Evolutionary conservation across 2,797 vertebrate genomes (phyloP).

Genomic region (Cuniculus paca): DNA sequence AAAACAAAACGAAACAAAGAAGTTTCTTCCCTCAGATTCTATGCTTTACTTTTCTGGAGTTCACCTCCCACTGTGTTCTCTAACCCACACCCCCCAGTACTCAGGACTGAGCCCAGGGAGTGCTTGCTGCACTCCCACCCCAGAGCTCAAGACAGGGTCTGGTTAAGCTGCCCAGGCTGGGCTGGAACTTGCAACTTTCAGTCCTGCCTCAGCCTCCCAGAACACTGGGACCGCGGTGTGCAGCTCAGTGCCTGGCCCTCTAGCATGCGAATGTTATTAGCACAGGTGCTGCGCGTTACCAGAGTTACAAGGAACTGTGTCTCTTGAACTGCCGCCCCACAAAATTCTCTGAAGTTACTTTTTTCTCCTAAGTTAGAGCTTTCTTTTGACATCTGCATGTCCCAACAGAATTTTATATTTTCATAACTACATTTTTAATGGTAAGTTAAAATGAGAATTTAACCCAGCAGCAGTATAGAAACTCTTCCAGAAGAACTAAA

Average conservation of each 20-base stretch:
- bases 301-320: not conserved
- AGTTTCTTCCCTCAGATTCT: not conserved
- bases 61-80: not conserved
- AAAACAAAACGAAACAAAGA: not conserved
- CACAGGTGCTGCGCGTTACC: not conserved
- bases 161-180: not conserved
- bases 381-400: constrained; percentile 48
- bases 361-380: constrained; percentile 51
- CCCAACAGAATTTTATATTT: not conserved
- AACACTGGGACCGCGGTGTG: not conserved
- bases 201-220: not conserved
- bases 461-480: not conserved
- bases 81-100: not conserved
- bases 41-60: not conserved
- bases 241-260: not conserved
- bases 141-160: not conserved
- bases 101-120: not conserved
- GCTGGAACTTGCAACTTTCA: not conserved
- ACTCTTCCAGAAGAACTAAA: constrained; percentile 49
- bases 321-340: not conserved
- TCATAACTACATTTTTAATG: constrained; percentile 29
- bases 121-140: not conserved
- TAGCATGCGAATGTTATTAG: not conserved
- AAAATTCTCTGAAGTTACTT: constrained; percentile 45
- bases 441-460: constrained; percentile 41